Evolutionary conservation across 2,113 vertebrate genomes (phyloP).

Genomic region (Hydrolagus affinis): DNA sequence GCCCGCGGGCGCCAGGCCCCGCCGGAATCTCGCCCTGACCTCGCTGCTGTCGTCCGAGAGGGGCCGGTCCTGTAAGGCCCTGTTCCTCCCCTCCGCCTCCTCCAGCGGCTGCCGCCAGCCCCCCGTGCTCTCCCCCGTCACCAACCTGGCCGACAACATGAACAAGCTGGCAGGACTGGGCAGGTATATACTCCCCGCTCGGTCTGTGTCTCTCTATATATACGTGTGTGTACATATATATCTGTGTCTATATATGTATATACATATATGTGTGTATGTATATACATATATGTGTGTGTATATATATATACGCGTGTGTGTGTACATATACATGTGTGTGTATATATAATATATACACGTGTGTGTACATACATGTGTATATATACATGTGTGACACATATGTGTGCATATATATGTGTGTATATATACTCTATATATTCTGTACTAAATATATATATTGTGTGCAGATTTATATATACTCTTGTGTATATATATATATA

Average conservation of each 20-base stretch:
- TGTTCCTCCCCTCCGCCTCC: constrained; percentile 47
- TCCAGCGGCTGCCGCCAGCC: constrained; percentile 36
- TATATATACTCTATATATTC: too few species aligned
- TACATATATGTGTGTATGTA: neutral
- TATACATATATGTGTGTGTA: neutral
- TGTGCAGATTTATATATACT: too few species aligned
- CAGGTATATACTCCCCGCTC: constrained; percentile 52
- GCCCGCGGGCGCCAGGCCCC: constrained; percentile 39
- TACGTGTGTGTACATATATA: neutral
- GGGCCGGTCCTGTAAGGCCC: constrained; percentile 47
- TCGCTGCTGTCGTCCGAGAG: constrained; percentile 37
- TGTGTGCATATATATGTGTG: too few species aligned
- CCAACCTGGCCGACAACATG: constrained; percentile 68
- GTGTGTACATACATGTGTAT: neutral
- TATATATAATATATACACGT: neutral
- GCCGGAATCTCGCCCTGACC: constrained; percentile 42
- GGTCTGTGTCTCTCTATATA: too few species aligned
- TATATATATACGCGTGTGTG: neutral
- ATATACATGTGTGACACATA: too few species aligned
- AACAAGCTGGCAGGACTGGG: constrained; percentile 65
- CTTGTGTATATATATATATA: too few species aligned
- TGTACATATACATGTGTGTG: neutral
- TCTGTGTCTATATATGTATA: neutral
- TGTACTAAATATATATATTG: too few species aligned
- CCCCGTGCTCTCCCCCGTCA: constrained; percentile 68